A percentile compares a stretch with the other conserved stretches of the same genome.
phyloP scores from a whole-genome alignment of 2,113 vertebrate genomes.

The Hypocryptadius cinnamomeus region DNA sequence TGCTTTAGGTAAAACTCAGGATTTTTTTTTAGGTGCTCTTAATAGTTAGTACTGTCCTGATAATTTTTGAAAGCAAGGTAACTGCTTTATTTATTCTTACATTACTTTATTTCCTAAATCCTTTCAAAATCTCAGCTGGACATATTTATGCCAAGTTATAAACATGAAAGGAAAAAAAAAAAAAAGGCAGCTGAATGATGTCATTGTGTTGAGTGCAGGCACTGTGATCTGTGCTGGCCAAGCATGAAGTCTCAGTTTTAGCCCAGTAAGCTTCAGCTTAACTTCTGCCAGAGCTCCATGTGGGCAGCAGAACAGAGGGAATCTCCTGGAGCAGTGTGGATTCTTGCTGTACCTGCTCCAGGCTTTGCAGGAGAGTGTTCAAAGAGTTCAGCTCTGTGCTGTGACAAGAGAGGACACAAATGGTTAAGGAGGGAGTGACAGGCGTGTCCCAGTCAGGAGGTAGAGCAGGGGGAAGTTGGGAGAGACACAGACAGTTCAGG shows the following conservation, averaged over 20 bases:
- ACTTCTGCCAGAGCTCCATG: not conserved
- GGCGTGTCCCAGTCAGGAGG: not conserved
- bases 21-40: not conserved
- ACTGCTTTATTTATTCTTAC: not conserved
- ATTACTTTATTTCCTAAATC: conserved; percentile 11
- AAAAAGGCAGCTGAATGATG: not conserved
- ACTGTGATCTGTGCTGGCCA: not conserved
- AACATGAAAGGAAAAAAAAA: not conserved
- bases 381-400: not conserved
- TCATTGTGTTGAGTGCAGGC: not conserved
- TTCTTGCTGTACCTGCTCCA: not conserved
- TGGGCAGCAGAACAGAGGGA: not conserved
- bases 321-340: accelerated
- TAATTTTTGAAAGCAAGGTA: not conserved
- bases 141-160: conserved; percentile 16
- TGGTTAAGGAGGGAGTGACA: not conserved
- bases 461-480: not conserved
- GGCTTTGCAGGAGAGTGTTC: not conserved
- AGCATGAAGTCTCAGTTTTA: not conserved
- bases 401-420: not conserved
- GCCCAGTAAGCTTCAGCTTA: not conserved
- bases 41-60: not conserved
- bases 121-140: not conserved
- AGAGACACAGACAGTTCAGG: not conserved
- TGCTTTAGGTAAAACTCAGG: not conserved